Percentiles rank a stretch among this genome's conserved stretches.
These are phyloP conservation scores for Euura lappo DNA, from an alignment of 1,140 invertebrate genomes.

Conservation along the genomic window DNA sequence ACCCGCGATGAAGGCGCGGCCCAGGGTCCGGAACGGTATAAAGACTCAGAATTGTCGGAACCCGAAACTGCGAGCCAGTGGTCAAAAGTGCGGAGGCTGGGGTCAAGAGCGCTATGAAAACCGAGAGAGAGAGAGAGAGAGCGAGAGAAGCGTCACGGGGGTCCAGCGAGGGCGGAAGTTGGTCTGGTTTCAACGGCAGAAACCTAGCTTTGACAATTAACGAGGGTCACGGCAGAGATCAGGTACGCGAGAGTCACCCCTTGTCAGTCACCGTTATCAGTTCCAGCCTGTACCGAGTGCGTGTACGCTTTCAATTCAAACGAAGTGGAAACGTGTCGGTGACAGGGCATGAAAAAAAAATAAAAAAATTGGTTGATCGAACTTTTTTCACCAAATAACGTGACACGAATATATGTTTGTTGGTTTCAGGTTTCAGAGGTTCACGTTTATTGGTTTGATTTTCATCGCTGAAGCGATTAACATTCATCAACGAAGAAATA, in stretches of 20 bases:
- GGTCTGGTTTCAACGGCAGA: neutral
- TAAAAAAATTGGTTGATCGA: too few relatives aligned
- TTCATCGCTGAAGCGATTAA: too few relatives aligned
- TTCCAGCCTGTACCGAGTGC: too few relatives aligned
- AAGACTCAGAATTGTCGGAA: neutral
- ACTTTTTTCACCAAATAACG: too few relatives aligned
- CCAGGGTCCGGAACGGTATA: neutral
- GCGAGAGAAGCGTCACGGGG: too few relatives aligned
- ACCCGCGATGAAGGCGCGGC: neutral
- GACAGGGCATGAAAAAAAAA: too few relatives aligned
- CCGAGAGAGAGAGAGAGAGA: too few relatives aligned
- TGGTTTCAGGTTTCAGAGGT: too few relatives aligned
- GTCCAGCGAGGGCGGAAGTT: neutral
- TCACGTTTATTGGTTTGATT: too few relatives aligned
- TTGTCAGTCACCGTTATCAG: neutral
- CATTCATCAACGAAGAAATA: neutral
- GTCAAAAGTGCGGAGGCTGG: neutral
- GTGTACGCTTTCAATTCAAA: too few relatives aligned
- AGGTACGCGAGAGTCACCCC: neutral
- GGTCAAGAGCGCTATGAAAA: neutral
- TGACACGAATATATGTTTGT: too few relatives aligned
- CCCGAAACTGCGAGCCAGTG: neutral
- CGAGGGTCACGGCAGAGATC: neutral
- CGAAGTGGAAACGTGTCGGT: too few relatives aligned
- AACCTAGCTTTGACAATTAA: constrained; percentile 3